Conservation (phyloP, 2,797 vertebrate genomes). For the Huso huso region DNA sequence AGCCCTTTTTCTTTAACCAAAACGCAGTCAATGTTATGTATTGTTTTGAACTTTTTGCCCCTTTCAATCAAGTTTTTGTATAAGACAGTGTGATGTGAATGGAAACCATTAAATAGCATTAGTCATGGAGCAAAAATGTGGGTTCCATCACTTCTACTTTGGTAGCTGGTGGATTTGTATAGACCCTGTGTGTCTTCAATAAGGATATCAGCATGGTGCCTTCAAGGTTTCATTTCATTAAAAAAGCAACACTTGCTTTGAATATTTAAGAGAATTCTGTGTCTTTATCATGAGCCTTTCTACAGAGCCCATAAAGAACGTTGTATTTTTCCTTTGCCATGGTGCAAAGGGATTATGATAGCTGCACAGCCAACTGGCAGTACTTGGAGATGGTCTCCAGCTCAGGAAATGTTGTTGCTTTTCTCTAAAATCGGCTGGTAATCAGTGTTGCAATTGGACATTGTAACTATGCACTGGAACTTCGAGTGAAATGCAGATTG, state of each 20-base stretch:
- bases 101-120: constrained; percentile 65
- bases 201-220: constrained; percentile 50
- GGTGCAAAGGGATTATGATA: not conserved
- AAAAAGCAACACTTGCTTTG: constrained; percentile 46
- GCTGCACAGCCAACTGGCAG: not conserved
- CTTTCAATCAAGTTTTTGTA: too few relatives aligned
- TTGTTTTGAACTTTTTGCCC: too few relatives aligned
- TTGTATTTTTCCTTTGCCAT: not conserved
- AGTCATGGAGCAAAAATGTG: constrained; percentile 34
- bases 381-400: not conserved
- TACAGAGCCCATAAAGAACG: not conserved
- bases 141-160: constrained; percentile 52
- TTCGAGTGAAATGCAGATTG: not conserved
- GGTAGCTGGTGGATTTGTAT: constrained; percentile 53
- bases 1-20: too few relatives aligned
- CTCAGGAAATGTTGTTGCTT: too few relatives aligned
- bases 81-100: constrained; percentile 43
- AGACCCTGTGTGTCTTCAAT: constrained; percentile 49
- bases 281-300: not conserved
- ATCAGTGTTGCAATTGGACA: not conserved
- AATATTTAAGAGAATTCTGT: constrained; percentile 48
- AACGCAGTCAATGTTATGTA: too few relatives aligned
- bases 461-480: not conserved
- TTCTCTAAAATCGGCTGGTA: not conserved
- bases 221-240: constrained; percentile 32